Conservation (phyloP, 2,113 vertebrate genomes). For the Tangachromis dhanisi region DNA sequence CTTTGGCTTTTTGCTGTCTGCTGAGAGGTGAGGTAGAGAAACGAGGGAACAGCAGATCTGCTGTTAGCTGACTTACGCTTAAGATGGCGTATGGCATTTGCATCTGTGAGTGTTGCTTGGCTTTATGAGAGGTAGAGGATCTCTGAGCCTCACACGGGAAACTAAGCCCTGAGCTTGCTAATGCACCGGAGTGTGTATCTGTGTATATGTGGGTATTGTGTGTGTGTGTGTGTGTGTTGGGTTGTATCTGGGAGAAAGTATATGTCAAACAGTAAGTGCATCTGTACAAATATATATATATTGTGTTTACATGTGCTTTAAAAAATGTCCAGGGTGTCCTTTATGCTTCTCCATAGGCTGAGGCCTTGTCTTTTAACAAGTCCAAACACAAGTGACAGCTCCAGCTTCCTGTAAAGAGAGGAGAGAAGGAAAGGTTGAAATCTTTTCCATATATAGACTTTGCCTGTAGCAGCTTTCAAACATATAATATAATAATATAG, state of each 20-base stretch:
- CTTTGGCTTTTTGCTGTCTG: conserved; percentile 24
- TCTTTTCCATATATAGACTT: conserved; percentile 13
- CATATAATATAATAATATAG: not conserved
- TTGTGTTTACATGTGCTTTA: not conserved
- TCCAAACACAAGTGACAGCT: conserved; percentile 96
- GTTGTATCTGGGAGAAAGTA: not conserved
- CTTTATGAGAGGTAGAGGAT: conserved; percentile 37
- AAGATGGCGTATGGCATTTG: not conserved
- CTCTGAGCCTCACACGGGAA: conserved; percentile 15
- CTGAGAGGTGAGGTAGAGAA: conserved; percentile 59
- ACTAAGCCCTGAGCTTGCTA: conserved; percentile 42
- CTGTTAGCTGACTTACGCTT: not conserved
- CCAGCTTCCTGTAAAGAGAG: conserved; percentile 83
- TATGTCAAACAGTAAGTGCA: conserved; percentile 6
- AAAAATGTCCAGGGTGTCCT: not conserved
- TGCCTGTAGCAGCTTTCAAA: not conserved
- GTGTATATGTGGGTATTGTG: not conserved
- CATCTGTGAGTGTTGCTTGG: conserved; percentile 11
- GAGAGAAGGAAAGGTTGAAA: not conserved
- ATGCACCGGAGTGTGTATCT: conserved; percentile 29
- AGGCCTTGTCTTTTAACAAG: conserved; percentile 91
- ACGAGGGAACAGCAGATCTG: not conserved
- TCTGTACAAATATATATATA: conserved; percentile 9
- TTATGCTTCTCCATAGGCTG: conserved; percentile 73
- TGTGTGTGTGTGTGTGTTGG: not conserved